These are phyloP conservation scores for Myiopsitta monachus DNA, from an alignment of 2,113 vertebrate genomes.

Conservation along the genomic window DNA sequence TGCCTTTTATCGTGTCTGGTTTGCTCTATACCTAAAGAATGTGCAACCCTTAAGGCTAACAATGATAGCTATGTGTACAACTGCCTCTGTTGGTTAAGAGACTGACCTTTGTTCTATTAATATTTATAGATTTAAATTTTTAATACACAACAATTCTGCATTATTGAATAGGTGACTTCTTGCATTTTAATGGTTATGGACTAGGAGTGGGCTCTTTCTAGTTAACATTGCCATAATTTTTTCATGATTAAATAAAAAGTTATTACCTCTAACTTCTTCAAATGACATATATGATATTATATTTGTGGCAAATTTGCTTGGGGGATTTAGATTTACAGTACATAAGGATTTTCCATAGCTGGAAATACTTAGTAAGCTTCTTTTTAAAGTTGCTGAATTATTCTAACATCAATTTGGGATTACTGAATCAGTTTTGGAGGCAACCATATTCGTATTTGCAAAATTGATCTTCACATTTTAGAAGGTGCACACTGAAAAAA, in stretches of 20 bases:
- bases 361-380: background rate
- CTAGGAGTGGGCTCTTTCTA: slow-evolving; percentile 14
- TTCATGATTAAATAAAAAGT: slow-evolving; percentile 50
- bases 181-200: slow-evolving; percentile 52
- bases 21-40: slow-evolving; percentile 12
- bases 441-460: background rate
- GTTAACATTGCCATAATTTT: slow-evolving; percentile 27
- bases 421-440: background rate
- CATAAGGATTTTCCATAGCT: background rate
- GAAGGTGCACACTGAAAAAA: background rate
- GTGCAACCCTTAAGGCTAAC: background rate
- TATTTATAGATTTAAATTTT: slow-evolving; percentile 67
- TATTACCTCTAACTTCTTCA: slow-evolving; percentile 11
- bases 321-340: background rate
- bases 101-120: slow-evolving; percentile 51
- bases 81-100: slow-evolving; percentile 16
- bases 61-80: background rate
- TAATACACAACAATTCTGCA: slow-evolving; percentile 61
- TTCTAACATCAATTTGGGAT: background rate
- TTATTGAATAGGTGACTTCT: slow-evolving; percentile 59
- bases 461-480: background rate
- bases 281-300: background rate
- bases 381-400: background rate
- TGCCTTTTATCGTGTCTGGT: background rate
- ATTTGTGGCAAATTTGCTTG: background rate